Evolutionary conservation across 2,797 vertebrate genomes (phyloP), one percentile per base, ranked within the genome.

Genomic region (Hybognathus amarus): DNA sequence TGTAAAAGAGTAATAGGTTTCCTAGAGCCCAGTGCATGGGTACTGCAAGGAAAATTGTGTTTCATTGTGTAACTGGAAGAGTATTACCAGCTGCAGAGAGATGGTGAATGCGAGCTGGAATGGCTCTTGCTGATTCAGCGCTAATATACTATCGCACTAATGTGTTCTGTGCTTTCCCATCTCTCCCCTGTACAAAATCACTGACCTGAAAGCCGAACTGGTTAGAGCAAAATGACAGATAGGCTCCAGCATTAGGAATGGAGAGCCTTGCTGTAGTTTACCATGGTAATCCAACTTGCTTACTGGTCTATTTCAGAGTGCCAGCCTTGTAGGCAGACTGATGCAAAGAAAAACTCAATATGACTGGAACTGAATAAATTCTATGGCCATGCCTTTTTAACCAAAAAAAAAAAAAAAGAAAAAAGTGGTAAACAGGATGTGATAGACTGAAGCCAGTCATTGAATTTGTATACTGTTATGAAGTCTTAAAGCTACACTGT

Each of bases 101-200:
- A 78, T 61, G 18, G 76, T 70, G 76, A 83, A 79, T 83, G 75
- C 71, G 67, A 63, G 82, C 82, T 64, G 74, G 66, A 83, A 77
- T 78, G 75, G 45, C 64, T 85, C 83, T 71, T 79, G 87, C 83
- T 88, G 87, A 87, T 76, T 85, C 85, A 47, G 80, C 83, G n/a
- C 69, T 76, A 81, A 85, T 74, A 66, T 79, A 79, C 76, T 85
- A 85, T 83, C 63, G 61, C 70, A 47, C 83, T 83, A 83, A 83
- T 83, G 82, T 83, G 82, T 78, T 79, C 81, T 87, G 83, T 42
- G 87, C 85, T 80, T 71, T 77, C 13, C 77, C 54, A 71, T 87
- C 82, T 73, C 80, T 80, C 79, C 59, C 59, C 74, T 77, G 68
- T 79, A 77, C 83, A 85, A 87, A 85, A 87, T 64, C 69, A 87